These are phyloP conservation scores for Melipona bicolor DNA, from an alignment of 2,888 invertebrate genomes.

Conservation along the genomic window DNA sequence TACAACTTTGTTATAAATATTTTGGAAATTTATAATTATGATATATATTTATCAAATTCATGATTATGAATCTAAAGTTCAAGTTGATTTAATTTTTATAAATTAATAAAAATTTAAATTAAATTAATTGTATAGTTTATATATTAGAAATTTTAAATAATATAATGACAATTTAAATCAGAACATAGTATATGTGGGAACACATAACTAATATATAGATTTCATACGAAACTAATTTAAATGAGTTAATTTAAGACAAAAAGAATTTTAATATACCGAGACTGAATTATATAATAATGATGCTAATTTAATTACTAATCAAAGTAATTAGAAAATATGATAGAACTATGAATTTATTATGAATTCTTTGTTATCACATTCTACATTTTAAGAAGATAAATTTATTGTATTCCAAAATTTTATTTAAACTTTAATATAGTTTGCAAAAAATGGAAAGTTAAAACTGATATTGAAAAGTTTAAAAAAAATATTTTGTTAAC, in stretches of 20 bases:
- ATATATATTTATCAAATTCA: constrained; percentile 33
- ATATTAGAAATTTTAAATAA: not conserved
- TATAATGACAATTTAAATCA: constrained; percentile 5
- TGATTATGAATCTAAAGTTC: constrained; percentile 1
- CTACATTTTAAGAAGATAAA: constrained; percentile 9
- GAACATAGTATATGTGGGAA: constrained; percentile 28
- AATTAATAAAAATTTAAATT: not conserved
- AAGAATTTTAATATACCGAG: constrained; percentile 17
- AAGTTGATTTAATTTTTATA: not conserved
- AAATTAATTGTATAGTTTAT: not conserved
- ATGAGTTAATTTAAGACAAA: constrained; percentile 12
- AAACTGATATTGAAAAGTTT: constrained; percentile 18
- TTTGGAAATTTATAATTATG: constrained; percentile 33
- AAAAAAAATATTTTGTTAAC: constrained; percentile 36
- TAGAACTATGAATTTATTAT: not conserved
- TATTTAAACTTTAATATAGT: constrained; percentile 19
- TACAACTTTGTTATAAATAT: constrained; percentile 72
- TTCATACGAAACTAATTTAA: not conserved
- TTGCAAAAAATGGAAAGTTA: constrained; percentile 19
- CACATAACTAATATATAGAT: constrained; percentile 28
- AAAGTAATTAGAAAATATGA: constrained; percentile 22
- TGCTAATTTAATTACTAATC: constrained; percentile 8
- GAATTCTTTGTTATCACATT: constrained; percentile 21
- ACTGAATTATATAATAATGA: constrained; percentile 34
- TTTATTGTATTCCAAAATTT: constrained; percentile 18